Percentiles rank a stretch among this genome's conserved stretches.
phyloP scores from a whole-genome alignment of 2,113 vertebrate genomes.

The Pelecanoides urinatrix region DNA sequence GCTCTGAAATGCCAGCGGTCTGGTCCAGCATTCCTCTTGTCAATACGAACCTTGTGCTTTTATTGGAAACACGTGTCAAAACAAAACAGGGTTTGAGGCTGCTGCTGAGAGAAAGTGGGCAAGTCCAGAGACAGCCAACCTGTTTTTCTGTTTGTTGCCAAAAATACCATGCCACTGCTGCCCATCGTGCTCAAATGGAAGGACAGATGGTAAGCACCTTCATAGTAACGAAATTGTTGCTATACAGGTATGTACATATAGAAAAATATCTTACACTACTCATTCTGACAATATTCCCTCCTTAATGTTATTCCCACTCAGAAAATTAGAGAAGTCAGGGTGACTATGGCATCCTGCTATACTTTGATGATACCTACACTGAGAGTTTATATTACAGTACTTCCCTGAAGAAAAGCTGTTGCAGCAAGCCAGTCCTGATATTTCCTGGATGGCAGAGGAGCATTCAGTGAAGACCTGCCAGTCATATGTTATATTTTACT shows the following conservation, averaged over 20 bases:
- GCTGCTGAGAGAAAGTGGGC: conserved; percentile 33
- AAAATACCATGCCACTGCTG: neutral
- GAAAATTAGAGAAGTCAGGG: neutral
- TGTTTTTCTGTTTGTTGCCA: conserved; percentile 51
- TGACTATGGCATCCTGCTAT: neutral
- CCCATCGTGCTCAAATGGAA: neutral
- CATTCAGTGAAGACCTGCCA: neutral
- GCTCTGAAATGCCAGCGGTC: conserved; percentile 45
- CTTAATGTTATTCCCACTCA: neutral
- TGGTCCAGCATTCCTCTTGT: conserved; percentile 65
- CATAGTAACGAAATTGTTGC: neutral
- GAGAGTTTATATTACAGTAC: neutral
- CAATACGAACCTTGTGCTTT: conserved; percentile 55
- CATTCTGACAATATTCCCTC: neutral
- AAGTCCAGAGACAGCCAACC: neutral
- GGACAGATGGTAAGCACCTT: neutral
- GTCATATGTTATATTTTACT: neutral
- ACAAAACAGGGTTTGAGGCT: neutral
- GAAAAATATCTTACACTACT: neutral
- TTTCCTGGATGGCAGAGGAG: neutral
- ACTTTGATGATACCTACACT: neutral
- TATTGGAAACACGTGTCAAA: conserved; percentile 73
- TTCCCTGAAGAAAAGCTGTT: neutral
- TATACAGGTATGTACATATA: neutral
- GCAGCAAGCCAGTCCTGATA: neutral